Percentiles rank a stretch among this genome's conserved stretches.
phyloP scores from a whole-genome alignment of 2,113 vertebrate genomes.

The Vicugna pacos region DNA sequence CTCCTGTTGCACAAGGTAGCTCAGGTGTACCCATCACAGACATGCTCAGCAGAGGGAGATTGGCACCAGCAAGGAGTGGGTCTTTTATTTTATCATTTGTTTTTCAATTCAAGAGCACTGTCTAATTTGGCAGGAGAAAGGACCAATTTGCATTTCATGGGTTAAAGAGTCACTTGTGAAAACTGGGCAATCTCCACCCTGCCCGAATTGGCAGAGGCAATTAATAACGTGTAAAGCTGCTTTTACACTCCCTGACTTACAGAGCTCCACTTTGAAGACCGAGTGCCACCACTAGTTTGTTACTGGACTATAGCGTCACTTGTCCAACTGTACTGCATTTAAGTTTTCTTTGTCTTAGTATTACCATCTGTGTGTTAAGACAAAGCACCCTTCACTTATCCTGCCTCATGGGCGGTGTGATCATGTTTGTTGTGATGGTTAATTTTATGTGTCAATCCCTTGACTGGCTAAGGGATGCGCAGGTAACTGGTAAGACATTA shows the following conservation, averaged over 20 bases:
- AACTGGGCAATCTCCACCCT: background rate
- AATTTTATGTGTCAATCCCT: background rate
- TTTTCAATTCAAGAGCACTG: background rate
- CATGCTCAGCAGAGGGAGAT: background rate
- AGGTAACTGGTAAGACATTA: background rate
- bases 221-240: background rate
- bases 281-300: background rate
- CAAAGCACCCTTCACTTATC: background rate
- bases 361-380: background rate
- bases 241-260: background rate
- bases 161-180: background rate
- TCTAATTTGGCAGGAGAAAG: background rate
- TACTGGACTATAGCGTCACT: background rate
- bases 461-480: background rate
- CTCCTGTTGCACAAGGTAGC: background rate
- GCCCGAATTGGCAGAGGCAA: background rate
- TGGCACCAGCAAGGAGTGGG: background rate
- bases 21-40: background rate
- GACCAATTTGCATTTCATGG: background rate
- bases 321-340: background rate
- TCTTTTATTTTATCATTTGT: background rate
- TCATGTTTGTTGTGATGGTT: background rate
- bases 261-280: background rate
- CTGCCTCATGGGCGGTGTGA: background rate
- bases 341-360: background rate